A percentile compares a stretch with the other conserved stretches of the same genome.
Evolutionary conservation across 2,113 vertebrate species (phyloP).

Genomic region (Tamias sibiricus): DNA sequence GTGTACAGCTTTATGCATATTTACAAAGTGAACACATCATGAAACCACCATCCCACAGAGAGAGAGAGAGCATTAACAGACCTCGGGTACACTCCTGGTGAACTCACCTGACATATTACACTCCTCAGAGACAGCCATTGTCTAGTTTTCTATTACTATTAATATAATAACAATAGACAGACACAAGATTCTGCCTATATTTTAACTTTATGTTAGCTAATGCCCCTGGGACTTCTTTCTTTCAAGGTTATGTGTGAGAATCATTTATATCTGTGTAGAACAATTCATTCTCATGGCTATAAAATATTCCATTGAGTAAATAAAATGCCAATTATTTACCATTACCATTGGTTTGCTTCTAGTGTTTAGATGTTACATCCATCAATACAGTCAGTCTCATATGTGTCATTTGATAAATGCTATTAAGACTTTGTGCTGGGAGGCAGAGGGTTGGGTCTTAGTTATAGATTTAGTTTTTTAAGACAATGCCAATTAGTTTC

Average conservation of each 20-base stretch:
- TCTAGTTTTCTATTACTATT: background rate
- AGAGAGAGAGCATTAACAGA: background rate
- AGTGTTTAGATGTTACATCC: background rate
- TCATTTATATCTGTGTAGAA: background rate
- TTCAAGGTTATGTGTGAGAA: background rate
- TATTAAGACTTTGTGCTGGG: background rate
- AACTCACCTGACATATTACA: background rate
- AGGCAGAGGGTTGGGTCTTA: background rate
- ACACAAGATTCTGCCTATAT: background rate
- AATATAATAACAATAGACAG: background rate
- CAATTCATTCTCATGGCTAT: background rate
- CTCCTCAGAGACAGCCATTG: background rate
- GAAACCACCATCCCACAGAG: background rate
- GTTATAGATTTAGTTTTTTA: constrained; percentile 37
- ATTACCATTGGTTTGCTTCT: background rate
- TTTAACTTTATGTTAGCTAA: constrained; percentile 8
- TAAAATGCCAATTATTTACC: background rate
- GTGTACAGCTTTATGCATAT: background rate
- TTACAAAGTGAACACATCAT: background rate
- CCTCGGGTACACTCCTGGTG: background rate
- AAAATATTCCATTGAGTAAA: background rate
- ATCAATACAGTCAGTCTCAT: background rate
- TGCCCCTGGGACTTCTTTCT: background rate
- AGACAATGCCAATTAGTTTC: background rate
- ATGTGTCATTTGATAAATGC: background rate